Percentiles rank a stretch among this genome's conserved stretches.
These are phyloP conservation scores for Anthonomus grandis DNA, from an alignment of 1,140 invertebrate genomes.

Conservation along the genomic window DNA sequence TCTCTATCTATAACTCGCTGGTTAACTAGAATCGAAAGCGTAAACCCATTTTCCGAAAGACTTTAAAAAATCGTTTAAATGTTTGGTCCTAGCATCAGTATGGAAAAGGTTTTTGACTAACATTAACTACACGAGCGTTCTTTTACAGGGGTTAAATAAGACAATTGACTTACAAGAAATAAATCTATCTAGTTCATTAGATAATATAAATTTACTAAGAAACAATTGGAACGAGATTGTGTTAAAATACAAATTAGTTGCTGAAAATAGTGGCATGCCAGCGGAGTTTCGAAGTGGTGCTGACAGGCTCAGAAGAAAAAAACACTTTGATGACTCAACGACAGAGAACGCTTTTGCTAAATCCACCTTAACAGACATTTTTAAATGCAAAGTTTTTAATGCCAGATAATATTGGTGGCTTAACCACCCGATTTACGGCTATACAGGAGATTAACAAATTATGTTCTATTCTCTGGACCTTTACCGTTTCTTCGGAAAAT, in stretches of 20 bases:
- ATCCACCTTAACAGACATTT: too few species aligned
- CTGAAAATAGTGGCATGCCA: not conserved
- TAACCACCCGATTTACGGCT: too few species aligned
- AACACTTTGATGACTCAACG: not conserved
- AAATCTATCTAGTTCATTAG: not conserved
- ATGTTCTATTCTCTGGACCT: slow-evolving; percentile 3
- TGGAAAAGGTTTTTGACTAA: not conserved
- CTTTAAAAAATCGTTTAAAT: not conserved
- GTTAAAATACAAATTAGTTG: not conserved
- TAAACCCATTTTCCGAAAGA: not conserved
- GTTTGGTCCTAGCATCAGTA: too few species aligned
- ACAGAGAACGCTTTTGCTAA: not conserved
- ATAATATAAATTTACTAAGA: not conserved
- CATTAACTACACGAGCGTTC: not conserved
- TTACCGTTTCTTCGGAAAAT: not conserved
- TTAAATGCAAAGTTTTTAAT: not conserved
- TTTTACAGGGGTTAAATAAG: not conserved
- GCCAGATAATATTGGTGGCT: not conserved
- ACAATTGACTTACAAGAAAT: not conserved
- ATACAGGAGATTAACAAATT: not conserved
- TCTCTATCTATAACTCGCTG: too few species aligned
- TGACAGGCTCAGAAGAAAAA: not conserved
- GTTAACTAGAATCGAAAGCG: not conserved
- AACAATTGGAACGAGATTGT: not conserved
- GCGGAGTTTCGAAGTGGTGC: not conserved